phyloP scores from a whole-genome alignment of 2,113 vertebrate genomes.

The Hemiprocne comata region DNA sequence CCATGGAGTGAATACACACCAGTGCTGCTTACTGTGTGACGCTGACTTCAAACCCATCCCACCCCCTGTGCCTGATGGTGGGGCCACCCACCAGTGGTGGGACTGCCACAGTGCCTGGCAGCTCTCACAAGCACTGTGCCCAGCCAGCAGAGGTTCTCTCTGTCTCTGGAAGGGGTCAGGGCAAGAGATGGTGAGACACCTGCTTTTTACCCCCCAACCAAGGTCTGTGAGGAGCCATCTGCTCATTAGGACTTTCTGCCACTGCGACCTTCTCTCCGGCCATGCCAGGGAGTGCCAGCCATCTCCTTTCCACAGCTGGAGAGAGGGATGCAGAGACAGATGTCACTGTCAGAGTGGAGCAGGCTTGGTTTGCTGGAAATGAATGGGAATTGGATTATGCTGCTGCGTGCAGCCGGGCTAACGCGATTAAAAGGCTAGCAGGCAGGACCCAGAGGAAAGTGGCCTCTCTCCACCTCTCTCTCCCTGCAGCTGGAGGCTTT shows the following conservation, averaged over 20 bases:
- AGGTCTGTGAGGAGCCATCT: not conserved
- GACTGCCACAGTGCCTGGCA: not conserved
- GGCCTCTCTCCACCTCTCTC: not conserved
- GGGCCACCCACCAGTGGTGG: not conserved
- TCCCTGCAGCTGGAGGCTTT: not conserved
- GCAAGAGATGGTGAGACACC: not conserved
- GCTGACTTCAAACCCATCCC: not conserved
- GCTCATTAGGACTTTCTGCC: not conserved
- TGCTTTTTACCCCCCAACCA: not conserved
- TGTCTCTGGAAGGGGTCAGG: not conserved
- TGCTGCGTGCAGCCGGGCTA: constrained; percentile 22
- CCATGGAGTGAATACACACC: not conserved
- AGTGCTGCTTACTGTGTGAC: not conserved
- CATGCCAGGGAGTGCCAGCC: not conserved
- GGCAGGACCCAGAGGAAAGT: not conserved
- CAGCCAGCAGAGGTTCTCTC: constrained; percentile 42
- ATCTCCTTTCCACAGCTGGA: not conserved
- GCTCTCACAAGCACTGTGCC: not conserved
- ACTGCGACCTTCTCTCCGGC: not conserved
- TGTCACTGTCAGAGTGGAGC: not conserved
- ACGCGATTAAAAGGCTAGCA: constrained; percentile 11
- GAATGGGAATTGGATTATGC: constrained; percentile 50
- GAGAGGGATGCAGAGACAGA: not conserved
- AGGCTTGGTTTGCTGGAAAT: not conserved
- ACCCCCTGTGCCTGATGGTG: not conserved